Base-by-base conservation (phyloP, 2,888 invertebrate genomes). In the Folsomia manolachei region DNA sequence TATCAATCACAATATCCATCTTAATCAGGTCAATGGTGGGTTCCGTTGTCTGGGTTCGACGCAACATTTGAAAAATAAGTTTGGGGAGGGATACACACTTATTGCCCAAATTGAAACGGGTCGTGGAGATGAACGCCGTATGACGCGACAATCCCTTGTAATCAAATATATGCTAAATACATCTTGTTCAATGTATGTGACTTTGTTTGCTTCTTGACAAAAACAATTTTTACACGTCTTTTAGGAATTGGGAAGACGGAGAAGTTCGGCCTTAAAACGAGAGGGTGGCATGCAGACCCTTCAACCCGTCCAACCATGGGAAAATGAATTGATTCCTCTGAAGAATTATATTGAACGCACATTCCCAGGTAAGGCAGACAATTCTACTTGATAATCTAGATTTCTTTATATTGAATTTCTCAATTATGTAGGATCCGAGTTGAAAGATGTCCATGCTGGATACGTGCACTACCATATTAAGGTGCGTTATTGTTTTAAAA, bases 61-160 rank as follows among this genome's bases (percentile, higher is more conserved):
- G 72, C 90, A 91, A 78, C 89, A 91, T 82, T 85, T 93, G 70
- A 92, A 92, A 83, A 88, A 88, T 81, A 92, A 91, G 84, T 93
- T 90, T 83, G 89, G 88, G 53, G 85, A 88, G 84, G 89, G 89
- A 27, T 89, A 87, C 80, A 88, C 88, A 0, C 82, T 88, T 11
- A 85, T 87, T 71, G 84, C 88, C 1, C 88, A 88, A 83, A 84
- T 83, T 83, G 81, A 84, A 83, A 82, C 79, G 81, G 65, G 70
- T 18, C 71, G 74, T 7, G 71, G 66, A 21, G 71, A 76, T 23
- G 71, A 75, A 27, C 76, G 75, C 9, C 71, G 73, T n/a, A 71
- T 77, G 39, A 75, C 73, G n/a, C 66, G 80, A 69, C 75, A 70
- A 39, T 79, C 79, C 23, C 72, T 76, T 67, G n/a, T n/a, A n/a